Evolutionary conservation across 1,140 invertebrate genomes (phyloP).

Genomic region (Matsumurasca onukii): DNA sequence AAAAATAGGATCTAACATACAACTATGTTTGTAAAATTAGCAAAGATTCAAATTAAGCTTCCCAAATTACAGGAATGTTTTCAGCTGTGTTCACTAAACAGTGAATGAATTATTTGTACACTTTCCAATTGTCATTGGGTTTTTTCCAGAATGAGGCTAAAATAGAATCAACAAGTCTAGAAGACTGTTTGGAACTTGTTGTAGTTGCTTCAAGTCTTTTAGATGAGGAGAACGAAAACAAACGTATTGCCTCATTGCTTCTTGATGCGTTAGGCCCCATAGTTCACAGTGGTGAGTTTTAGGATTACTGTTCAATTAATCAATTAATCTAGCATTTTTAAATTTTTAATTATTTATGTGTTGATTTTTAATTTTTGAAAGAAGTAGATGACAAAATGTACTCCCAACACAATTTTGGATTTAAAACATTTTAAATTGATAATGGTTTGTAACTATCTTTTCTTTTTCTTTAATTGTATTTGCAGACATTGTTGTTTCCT

Average conservation of each 20-base stretch:
- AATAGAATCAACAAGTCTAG: conserved; percentile 25
- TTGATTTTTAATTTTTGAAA: no score
- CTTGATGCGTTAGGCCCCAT: conserved; percentile 30
- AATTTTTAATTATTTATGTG: no score
- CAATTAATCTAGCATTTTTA: no score
- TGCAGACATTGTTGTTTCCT: no score
- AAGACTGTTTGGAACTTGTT: conserved; percentile 29
- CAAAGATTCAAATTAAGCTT: not conserved
- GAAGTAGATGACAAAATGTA: no score
- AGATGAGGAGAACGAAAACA: conserved; percentile 24
- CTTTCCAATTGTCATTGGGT: conserved; percentile 16
- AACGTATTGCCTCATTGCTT: conserved; percentile 22
- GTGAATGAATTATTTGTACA: not conserved
- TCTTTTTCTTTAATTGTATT: no score
- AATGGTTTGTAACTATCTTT: no score
- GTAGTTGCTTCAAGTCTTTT: conserved; percentile 28
- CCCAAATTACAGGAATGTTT: not conserved
- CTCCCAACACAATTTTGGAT: no score
- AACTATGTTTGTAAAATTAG: not conserved
- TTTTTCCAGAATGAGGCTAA: conserved; percentile 21
- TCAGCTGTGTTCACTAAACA: not conserved
- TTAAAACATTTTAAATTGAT: no score
- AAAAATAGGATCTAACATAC: not conserved
- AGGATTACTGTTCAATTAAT: no score
- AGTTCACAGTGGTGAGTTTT: conserved; percentile 9